A percentile compares a stretch with the other conserved stretches of the same genome.
Evolutionary conservation across 1,140 invertebrate species (phyloP).

Genomic region (Achatina immaculata): DNA sequence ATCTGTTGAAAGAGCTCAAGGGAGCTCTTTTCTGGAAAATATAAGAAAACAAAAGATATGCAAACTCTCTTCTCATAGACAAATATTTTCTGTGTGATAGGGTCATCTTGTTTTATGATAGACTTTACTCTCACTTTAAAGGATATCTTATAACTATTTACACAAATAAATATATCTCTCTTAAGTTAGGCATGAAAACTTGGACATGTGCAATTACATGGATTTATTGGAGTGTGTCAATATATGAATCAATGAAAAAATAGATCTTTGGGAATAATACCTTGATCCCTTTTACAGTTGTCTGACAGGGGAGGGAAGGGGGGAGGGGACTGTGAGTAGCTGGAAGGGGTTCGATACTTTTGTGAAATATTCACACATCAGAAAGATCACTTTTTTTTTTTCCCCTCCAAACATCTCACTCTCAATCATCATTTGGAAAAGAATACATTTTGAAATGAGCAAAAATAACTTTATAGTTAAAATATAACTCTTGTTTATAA

Average conservation of each 20-base stretch:
- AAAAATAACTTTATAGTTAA: conserved; percentile 18
- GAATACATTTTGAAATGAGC: conserved; percentile 22
- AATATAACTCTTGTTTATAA: conserved; percentile 25
- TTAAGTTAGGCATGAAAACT: neutral
- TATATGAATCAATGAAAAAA: neutral
- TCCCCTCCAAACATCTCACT: neutral
- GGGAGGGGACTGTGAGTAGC: too few species aligned
- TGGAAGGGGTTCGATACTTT: too few species aligned
- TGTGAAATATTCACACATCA: neutral
- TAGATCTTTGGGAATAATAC: neutral
- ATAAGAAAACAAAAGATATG: neutral
- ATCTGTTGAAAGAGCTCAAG: neutral
- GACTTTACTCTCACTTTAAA: neutral
- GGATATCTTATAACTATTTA: neutral
- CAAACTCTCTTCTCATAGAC: neutral
- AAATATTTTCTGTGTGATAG: neutral
- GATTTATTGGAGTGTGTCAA: neutral
- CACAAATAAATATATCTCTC: neutral
- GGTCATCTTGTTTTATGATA: neutral
- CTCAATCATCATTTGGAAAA: neutral
- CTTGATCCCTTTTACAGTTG: neutral
- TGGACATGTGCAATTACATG: neutral
- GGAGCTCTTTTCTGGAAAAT: too few species aligned
- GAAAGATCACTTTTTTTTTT: neutral
- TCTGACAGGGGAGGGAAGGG: too few species aligned